Evolutionary conservation across 2,113 vertebrate genomes (phyloP), one percentile per base, ranked within the genome.

Genomic region (Tachuris rubrigastra): DNA sequence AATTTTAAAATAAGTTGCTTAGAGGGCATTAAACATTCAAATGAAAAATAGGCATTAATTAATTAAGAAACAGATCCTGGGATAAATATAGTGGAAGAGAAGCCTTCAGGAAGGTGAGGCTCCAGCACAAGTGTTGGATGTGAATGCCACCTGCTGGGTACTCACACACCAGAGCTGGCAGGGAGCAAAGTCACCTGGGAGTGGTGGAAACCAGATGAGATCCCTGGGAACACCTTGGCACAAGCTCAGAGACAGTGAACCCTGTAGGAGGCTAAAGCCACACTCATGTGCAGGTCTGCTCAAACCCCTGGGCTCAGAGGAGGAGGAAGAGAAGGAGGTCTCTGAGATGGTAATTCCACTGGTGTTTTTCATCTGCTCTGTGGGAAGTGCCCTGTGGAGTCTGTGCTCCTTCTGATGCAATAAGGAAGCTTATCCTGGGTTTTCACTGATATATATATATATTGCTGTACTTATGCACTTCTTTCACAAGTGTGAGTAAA

Each of bases 121-220:
- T 86, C 33, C 84, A 39, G 83, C 75, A 62, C 37, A 84, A 90
- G 53, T 5, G 71, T 52, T 82, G 87, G 78, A 44, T 22, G 1
- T 6, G 41, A 82, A 79, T 96, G 95, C 95, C 96, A 97, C 65
- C 96, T 97, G 53, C 92, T 94, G 96, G 96, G 44, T 90, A 75
- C 47, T 27, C 60, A 75, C 69, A 81, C 44, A 17, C 0, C 3
- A 58, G 49, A 52, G 44, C 58, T 69, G 68, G 12, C 30, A 1
- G 47, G 46, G 35, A 66, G 53, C 23, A 68, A 42, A 50, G 31
- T 78, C 89, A 46, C 69, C 39, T n/a, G 62, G 56, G 69, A 75
- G 56, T 5, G 3, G 59, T 63, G 80, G 42, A 18, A 76, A 12
- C 10, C 2, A 10, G 52, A 27, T 21, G 59, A 47, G 75, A 71